These are phyloP conservation scores for Helicolenus hilgendorfi DNA, from an alignment of 2,797 vertebrate genomes.

Conservation along the genomic window DNA sequence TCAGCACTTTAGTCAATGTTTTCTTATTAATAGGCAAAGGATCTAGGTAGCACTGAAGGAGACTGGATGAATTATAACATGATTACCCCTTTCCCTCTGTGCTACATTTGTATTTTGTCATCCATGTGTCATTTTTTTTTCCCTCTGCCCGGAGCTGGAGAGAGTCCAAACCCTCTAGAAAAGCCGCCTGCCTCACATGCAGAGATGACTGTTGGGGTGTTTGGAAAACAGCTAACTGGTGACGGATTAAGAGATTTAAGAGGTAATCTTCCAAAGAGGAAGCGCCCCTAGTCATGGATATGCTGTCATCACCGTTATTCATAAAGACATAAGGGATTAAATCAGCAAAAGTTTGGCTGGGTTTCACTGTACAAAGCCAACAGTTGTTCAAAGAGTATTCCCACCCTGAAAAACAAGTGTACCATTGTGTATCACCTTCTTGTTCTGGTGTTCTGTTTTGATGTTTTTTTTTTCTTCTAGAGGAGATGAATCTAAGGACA, in stretches of 20 bases:
- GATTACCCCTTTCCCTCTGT: constrained; percentile 12
- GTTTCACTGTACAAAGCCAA: constrained; percentile 25
- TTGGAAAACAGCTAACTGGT: constrained; percentile 75
- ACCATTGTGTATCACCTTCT: neutral
- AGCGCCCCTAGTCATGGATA: constrained; percentile 70
- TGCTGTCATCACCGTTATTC: constrained; percentile 76
- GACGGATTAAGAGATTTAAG: constrained; percentile 81
- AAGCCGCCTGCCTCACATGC: constrained; percentile 51
- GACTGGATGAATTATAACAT: constrained; percentile 19
- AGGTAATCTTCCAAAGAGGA: constrained; percentile 74
- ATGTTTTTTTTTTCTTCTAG: neutral
- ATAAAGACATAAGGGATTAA: constrained; percentile 69
- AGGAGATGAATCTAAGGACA: constrained; percentile 66
- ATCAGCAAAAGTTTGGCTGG: constrained; percentile 35
- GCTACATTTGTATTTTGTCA: constrained; percentile 50
- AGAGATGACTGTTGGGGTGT: constrained; percentile 53
- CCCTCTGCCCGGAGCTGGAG: constrained; percentile 40
- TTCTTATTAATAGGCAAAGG: constrained; percentile 17
- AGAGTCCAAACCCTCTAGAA: constrained; percentile 43
- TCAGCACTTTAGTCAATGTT: constrained; percentile 21
- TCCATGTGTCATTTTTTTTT: constrained; percentile 41
- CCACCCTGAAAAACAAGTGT: constrained; percentile 17
- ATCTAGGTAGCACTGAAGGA: neutral
- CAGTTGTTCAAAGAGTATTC: constrained; percentile 32
- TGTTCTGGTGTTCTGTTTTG: constrained; percentile 37